Percentiles rank a stretch among this genome's conserved stretches.
Evolutionary conservation across 2,113 vertebrate genomes (phyloP).

Genomic region (Gorsachius goisagi): DNA sequence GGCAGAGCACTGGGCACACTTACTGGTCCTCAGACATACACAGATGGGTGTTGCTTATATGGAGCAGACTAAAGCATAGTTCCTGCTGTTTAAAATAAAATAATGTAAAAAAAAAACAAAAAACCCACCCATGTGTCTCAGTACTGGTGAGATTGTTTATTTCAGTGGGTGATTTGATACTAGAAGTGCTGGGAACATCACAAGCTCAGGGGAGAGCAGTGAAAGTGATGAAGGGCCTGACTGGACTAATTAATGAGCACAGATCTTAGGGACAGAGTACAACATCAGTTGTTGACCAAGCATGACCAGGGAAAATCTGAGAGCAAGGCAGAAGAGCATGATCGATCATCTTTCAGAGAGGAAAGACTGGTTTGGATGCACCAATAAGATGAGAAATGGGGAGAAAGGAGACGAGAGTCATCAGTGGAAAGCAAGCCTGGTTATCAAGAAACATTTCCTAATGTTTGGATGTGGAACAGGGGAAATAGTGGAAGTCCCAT

Average conservation of each 20-base stretch:
- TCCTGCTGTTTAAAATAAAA: not conserved
- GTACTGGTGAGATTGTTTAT: not conserved
- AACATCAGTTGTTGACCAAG: not conserved
- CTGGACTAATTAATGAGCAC: not conserved
- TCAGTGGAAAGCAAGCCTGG: not conserved
- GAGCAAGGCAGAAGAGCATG: not conserved
- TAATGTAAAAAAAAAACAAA: not conserved
- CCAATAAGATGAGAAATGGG: not conserved
- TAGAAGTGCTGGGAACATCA: not conserved
- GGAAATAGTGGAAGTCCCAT: not conserved
- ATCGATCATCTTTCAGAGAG: not conserved
- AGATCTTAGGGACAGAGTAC: not conserved
- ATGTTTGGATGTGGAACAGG: not conserved
- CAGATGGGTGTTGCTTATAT: not conserved
- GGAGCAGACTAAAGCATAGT: not conserved
- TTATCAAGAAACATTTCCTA: not conserved
- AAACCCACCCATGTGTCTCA: not conserved
- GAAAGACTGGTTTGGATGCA: not conserved
- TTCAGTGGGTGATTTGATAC: not conserved
- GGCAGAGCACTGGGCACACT: not conserved
- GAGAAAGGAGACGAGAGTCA: not conserved
- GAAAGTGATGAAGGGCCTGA: not conserved
- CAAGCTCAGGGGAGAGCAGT: not conserved
- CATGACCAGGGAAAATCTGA: not conserved
- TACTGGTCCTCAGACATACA: not conserved